Evolutionary conservation across 2,797 vertebrate genomes (phyloP).

Genomic region (Spatula clypeata): DNA sequence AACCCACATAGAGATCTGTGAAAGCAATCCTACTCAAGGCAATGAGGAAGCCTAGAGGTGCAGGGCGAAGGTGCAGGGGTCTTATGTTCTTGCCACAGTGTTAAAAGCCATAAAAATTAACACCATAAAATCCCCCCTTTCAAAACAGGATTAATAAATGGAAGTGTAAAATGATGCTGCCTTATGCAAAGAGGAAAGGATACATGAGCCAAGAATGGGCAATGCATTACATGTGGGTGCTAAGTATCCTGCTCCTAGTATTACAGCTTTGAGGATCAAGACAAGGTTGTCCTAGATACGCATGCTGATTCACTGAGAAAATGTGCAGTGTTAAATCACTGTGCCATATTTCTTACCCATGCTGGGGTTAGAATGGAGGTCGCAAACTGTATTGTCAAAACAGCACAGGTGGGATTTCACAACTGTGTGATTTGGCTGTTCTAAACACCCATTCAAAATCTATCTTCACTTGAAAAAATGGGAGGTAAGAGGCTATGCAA

Average conservation of each 20-base stretch:
- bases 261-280: background rate
- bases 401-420: background rate
- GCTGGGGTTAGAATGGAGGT: background rate
- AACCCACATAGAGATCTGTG: background rate
- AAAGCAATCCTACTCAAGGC: background rate
- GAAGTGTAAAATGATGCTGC: background rate
- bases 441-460: constrained; percentile 25
- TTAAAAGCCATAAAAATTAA: background rate
- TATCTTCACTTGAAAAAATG: background rate
- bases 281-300: background rate
- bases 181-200: background rate
- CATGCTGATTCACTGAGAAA: constrained; percentile 6
- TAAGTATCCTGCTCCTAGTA: background rate
- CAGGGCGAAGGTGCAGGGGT: background rate
- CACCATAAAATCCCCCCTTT: background rate
- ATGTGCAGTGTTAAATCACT: constrained; percentile 5
- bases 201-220: background rate
- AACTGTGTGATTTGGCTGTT: background rate
- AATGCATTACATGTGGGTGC: background rate
- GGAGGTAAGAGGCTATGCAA: background rate
- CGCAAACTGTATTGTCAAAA: constrained; percentile 14
- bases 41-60: background rate
- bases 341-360: background rate
- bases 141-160: background rate
- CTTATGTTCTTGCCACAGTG: background rate